Evolutionary conservation across 2,888 invertebrate species (phyloP), one percentile per base, ranked within the genome.

Genomic region (Caenorhabditis zanzibari): DNA sequence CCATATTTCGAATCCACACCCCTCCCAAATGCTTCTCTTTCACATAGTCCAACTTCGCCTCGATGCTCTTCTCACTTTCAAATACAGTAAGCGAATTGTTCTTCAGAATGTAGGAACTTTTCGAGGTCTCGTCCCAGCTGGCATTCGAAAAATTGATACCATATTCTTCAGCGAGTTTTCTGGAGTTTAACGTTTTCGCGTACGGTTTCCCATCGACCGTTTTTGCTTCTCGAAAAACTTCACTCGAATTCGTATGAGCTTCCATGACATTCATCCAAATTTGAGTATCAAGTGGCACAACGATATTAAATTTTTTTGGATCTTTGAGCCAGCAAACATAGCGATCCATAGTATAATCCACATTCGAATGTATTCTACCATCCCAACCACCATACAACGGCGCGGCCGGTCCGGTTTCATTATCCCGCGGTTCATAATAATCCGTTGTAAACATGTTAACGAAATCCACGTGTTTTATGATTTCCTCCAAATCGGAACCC

Each of bases 391-490:
- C 5, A 24, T 58, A 58, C 1, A 58, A 7, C 10, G 58, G 58
- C 2, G 58, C 58, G 2, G 58, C 32, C 7, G 58, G 58, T n/a
- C 58, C 58, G 10, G 32, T 58, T 58, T 24, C 3, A 16, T 10
- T 5, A 16, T 19, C 32, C 32, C 32, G n/a, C 14, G 58, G 58
- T 32, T 32, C 58, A 32, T 58, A 58, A 12, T n/a, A 58, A n/a
- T 58, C 58, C 58, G n/a, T 58, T 19, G 58, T 32, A 32, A 58
- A 58, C 6, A 58, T 32, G 32, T 58, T 58, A 3, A 58, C n/a
- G 32, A 58, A 58, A n/a, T 58, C 58, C n/a, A 58, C 58, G n/a
- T 58, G 14, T 1, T 58, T 58, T 0, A 32, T 58, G n/a, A 58
- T 58, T 7, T 58, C 32, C n/a, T 58, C 32, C 32, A 58, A 32